Evolutionary conservation across 2,888 invertebrate genomes (phyloP), one percentile per base, ranked within the genome.

Genomic region (Ernsta delagoae): DNA sequence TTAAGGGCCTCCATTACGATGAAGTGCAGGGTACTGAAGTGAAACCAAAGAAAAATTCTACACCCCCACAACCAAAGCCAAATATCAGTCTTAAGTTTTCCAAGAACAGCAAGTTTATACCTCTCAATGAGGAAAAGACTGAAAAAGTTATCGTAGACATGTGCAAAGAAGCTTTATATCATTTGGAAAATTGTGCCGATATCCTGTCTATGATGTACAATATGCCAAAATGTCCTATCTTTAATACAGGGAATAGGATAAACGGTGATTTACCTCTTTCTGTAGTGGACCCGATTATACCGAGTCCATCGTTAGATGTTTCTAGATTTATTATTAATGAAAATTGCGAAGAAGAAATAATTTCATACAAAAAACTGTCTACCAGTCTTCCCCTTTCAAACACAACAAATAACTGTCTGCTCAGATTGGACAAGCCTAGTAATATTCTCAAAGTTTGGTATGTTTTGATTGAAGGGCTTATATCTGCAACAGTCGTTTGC

Each of bases 201-300:
- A 98, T 98, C 75, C 90, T 99, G 65, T 96, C 97, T 3, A 97
- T 97, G 88, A 98, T 98, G 98, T 98, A 97, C 86, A 96, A 96
- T 79, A 98, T 98, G 98, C 98, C 98, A 0, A 97, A 98, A 78
- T 98, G 98, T 84, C 98, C 98, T 0, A 96, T 96, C 72, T 98
- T 98, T 82, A 98, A 98, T 85, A 96, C 98, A 11, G 97, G 98
- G 0, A 97, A 98, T 80, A 94, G 96, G 80, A 96, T 97, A 73
- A 96, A 96, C 82, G 96, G 96, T 0, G 96, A 97, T 70, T 95
- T 96, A 62, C 96, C 96, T 3, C 94, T 97, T 3, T 96, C 97
- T 75, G 95, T 97, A 60, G 97, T 98, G 0, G 98, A 98, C 84
- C 96, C 97, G 0, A 95, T 96, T n/a, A 96, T 98, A 75, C 97